Evolutionary conservation across 2,888 invertebrate species (phyloP).

Genomic region (Leptopilina drosophilae): DNA sequence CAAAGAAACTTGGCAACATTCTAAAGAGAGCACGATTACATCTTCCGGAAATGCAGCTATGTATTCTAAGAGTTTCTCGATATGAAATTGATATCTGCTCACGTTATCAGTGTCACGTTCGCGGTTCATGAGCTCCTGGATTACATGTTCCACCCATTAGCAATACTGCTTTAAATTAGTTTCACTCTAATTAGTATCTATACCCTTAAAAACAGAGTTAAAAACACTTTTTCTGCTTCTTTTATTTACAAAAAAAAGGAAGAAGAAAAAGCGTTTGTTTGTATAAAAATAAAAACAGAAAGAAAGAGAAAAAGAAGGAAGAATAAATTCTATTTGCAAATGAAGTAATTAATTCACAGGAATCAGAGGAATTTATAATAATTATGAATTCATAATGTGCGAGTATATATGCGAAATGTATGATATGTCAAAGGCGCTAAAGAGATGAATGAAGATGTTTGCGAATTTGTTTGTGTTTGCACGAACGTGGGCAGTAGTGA

Average conservation of each 20-base stretch:
- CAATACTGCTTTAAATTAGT: slow-evolving; percentile 66
- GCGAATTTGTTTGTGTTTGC: slow-evolving; percentile 41
- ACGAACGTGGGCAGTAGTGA: slow-evolving; percentile 50
- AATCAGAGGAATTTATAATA: too few relatives aligned
- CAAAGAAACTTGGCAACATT: slow-evolving; percentile 46
- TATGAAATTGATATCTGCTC: slow-evolving; percentile 66
- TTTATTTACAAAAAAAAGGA: too few relatives aligned
- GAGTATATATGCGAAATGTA: background rate
- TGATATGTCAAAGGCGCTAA: slow-evolving; percentile 10
- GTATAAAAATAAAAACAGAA: too few relatives aligned
- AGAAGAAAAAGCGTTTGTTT: too few relatives aligned
- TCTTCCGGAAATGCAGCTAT: slow-evolving; percentile 47
- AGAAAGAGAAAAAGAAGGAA: too few relatives aligned
- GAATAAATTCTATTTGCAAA: too few relatives aligned
- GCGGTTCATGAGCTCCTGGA: slow-evolving; percentile 59
- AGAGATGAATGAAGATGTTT: slow-evolving; percentile 37
- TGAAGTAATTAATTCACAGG: too few relatives aligned
- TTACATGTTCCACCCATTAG: slow-evolving; percentile 65
- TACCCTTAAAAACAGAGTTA: slow-evolving; percentile 47
- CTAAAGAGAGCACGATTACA: slow-evolving; percentile 51
- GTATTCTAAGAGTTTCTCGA: slow-evolving; percentile 47
- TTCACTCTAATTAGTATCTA: slow-evolving; percentile 66
- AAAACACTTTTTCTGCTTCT: background rate
- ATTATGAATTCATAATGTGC: too few relatives aligned
- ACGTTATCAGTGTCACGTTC: slow-evolving; percentile 66